Base-by-base conservation (phyloP, 2,888 invertebrate genomes). In the Beris chalybata region DNA sequence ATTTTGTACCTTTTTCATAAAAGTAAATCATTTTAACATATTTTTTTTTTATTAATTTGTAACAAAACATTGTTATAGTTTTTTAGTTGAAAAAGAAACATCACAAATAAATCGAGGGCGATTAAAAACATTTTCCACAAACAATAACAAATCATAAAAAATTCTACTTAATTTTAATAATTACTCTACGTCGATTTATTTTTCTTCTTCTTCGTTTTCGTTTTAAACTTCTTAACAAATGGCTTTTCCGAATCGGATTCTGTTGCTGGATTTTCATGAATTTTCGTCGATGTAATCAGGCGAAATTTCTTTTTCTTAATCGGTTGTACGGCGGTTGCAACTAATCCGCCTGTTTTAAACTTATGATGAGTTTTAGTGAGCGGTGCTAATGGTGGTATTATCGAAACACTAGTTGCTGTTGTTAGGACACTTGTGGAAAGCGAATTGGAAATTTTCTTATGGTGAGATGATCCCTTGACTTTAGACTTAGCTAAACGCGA, bases 331-430 rank as follows among this genome's bases (percentile, higher is more conserved):
- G 86, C 85, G 11, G 86, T 85, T 32, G 86, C 85, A 0, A 88
- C 85, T 69, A 85, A 80, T 22, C 85, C 86, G 67, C 85, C 81
- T 71, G 86, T 86, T 73, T 85, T 84, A 73, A 88, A 88, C 69
- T 83, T 83, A 71, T 64, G 68, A 67, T 64, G 43, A 61, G 5
- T 67, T 69, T 15, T 50, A 69, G 55, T 43, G 69, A 45, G 63
- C 58, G 64, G 65, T 70, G 58, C 56, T 71, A 53, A 44, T 58
- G 57, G 68, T 30, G 55, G 58, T 45, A 50, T 63, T 45, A 71
- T 57, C n/a, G 65, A 67, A 56, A 71, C 82, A 13, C 81, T 79
- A 76, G 82, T 82, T 47, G 78, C 71, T 72, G 81, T 77, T 77
- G 82, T 82, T 11, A 31, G 11, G 31, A 53, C 48, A 59, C 22